Percentiles rank a stretch among this genome's conserved stretches.
Evolutionary conservation across 1,140 invertebrate genomes (phyloP).

Genomic region (Hycleus cichorii): DNA sequence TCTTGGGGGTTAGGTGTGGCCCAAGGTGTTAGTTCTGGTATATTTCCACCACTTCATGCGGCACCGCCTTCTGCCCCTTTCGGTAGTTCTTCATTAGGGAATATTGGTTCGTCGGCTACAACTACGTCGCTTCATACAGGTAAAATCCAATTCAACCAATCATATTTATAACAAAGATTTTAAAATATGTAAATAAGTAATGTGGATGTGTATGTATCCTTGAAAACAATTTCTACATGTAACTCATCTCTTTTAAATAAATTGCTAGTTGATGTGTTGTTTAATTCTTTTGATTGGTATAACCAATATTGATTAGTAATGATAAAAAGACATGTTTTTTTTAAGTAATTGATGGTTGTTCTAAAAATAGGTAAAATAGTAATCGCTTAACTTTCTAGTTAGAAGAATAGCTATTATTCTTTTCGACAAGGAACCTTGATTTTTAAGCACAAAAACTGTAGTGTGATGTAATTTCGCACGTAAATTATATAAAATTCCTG

Average conservation of each 20-base stretch:
- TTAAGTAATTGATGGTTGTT: too few species aligned
- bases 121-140: constrained; percentile 41
- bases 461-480: too few species aligned
- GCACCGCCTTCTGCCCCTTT: constrained; percentile 45
- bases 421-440: too few species aligned
- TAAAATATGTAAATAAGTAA: neutral
- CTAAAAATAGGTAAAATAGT: too few species aligned
- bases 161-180: neutral
- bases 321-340: too few species aligned
- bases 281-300: too few species aligned
- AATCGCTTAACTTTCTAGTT: too few species aligned
- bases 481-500: neutral
- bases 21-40: constrained; percentile 45
- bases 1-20: constrained; percentile 33
- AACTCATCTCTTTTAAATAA: neutral
- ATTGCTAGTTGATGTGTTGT: neutral
- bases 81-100: constrained; percentile 47
- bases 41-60: constrained; percentile 47
- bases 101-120: constrained; percentile 48
- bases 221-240: neutral
- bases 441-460: too few species aligned
- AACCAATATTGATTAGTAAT: too few species aligned
- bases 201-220: neutral
- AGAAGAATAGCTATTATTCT: too few species aligned
- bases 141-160: constrained; percentile 16